Evolutionary conservation across 1,140 invertebrate species (phyloP).

Genomic region (Danaus melanippus): DNA sequence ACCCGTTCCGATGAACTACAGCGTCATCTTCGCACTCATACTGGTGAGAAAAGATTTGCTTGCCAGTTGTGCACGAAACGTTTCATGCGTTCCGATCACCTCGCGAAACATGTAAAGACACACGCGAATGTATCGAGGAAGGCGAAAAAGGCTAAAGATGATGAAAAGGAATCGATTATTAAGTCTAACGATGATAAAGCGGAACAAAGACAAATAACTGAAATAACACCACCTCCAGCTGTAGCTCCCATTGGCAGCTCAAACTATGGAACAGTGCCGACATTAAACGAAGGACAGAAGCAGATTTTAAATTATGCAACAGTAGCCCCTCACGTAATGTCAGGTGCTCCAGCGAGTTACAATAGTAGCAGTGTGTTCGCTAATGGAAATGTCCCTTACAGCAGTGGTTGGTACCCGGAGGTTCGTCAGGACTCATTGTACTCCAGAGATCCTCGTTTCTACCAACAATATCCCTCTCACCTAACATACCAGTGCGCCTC

Average conservation of each 20-base stretch:
- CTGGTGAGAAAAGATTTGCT: constrained; percentile 95
- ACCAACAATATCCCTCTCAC: constrained; percentile 56
- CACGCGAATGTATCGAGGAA: constrained; percentile 80
- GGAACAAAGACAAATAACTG: constrained; percentile 8
- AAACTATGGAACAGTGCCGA: constrained; percentile 51
- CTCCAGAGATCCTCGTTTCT: constrained; percentile 42
- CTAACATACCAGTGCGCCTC: constrained; percentile 60
- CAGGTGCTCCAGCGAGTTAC: constrained; percentile 32
- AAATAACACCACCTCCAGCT: constrained; percentile 15
- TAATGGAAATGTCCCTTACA: constrained; percentile 24
- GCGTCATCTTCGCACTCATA: constrained; percentile 96
- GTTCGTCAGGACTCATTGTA: constrained; percentile 47
- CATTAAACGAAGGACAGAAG: constrained; percentile 28
- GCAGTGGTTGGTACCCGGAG: constrained; percentile 48
- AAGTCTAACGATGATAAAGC: constrained; percentile 34
- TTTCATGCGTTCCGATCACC: constrained; percentile 96
- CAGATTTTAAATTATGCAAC: constrained; percentile 42
- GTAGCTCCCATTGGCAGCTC: constrained; percentile 38
- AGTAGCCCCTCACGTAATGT: constrained; percentile 35
- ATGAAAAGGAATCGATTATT: constrained; percentile 49
- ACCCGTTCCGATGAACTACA: constrained; percentile 98
- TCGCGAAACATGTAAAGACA: constrained; percentile 97
- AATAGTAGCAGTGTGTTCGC: constrained; percentile 38
- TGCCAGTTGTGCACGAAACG: constrained; percentile 96
- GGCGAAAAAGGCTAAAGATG: constrained; percentile 53